Percentiles rank a stretch among this genome's conserved stretches.
Evolutionary conservation across 53 echinoderm and acorn worm genomes (phyloP).

Genomic region (Luidia sarsii): DNA sequence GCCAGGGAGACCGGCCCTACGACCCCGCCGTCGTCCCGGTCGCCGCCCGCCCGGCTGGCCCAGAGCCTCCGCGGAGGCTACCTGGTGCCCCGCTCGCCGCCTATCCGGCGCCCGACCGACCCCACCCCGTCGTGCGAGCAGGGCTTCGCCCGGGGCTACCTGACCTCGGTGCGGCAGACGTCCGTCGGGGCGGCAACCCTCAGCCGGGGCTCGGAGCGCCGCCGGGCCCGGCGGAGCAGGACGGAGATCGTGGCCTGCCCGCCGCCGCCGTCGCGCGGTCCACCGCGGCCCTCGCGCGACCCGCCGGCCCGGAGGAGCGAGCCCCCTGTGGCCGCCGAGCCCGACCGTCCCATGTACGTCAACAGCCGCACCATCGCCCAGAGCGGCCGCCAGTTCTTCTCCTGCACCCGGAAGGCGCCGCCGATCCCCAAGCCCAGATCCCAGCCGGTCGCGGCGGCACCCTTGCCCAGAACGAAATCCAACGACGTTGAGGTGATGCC

Average conservation of each 20-base stretch:
- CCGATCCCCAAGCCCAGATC: conserved; percentile 37
- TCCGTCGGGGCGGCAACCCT: conserved; percentile 3
- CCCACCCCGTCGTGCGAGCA: not conserved
- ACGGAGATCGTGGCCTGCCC: conserved; percentile 23
- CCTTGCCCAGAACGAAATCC: too few species aligned
- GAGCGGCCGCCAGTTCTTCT: not conserved
- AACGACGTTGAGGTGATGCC: too few species aligned
- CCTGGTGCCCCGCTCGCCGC: conserved; percentile 27
- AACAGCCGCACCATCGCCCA: not conserved
- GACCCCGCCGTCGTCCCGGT: not conserved
- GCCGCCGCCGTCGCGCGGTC: conserved; percentile 16
- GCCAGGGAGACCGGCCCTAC: not conserved
- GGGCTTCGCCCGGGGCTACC: conserved; percentile 8
- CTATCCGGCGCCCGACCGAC: not conserved
- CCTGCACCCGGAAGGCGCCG: conserved; percentile 3
- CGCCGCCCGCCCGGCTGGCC: not conserved
- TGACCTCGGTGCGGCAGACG: conserved; percentile 13
- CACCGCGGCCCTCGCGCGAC: not conserved
- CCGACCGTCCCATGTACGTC: not conserved
- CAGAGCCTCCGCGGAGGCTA: conserved; percentile 1
- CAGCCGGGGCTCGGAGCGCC: conserved; percentile 9
- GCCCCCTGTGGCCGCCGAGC: too few species aligned
- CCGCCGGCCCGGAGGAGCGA: too few species aligned
- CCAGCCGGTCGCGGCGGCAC: too few species aligned
- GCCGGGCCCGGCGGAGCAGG: conserved; percentile 11